Evolutionary conservation across 2,888 invertebrate genomes (phyloP).

Genomic region (Nomada lathburiana): DNA sequence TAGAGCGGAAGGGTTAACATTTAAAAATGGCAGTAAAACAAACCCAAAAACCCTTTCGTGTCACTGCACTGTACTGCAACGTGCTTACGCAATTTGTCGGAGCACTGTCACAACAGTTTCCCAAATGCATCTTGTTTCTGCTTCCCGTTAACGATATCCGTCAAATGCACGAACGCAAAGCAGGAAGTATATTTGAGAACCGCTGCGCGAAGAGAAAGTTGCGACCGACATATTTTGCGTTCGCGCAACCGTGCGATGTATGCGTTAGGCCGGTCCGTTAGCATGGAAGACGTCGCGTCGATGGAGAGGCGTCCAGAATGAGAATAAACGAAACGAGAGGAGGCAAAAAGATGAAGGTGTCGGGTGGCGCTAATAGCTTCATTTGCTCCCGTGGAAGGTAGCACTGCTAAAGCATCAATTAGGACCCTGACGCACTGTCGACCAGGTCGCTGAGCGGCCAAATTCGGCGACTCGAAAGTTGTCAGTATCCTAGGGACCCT

Average conservation of each 20-base stretch:
- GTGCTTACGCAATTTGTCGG: constrained; percentile 18
- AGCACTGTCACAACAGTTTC: background rate
- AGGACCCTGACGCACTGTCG: too few relatives aligned
- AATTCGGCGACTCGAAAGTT: too few relatives aligned
- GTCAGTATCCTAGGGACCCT: too few relatives aligned
- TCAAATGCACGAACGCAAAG: constrained; percentile 58
- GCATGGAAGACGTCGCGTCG: constrained; percentile 50
- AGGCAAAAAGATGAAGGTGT: background rate
- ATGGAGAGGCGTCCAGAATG: constrained; percentile 12
- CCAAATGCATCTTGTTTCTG: constrained; percentile 6
- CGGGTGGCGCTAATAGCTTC: constrained; percentile 69
- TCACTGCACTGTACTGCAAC: background rate
- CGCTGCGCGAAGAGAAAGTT: constrained; percentile 83
- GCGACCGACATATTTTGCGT: constrained; percentile 80
- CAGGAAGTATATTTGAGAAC: constrained; percentile 83
- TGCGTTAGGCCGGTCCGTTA: constrained; percentile 38
- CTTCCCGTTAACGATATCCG: constrained; percentile 8
- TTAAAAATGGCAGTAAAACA: too few relatives aligned
- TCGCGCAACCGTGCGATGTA: constrained; percentile 69
- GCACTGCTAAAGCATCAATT: constrained; percentile 66
- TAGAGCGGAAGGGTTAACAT: too few relatives aligned
- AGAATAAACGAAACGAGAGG: constrained; percentile 23
- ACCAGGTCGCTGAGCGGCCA: too few relatives aligned
- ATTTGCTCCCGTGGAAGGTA: constrained; percentile 69
- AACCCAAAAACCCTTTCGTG: background rate